phyloP scores from a whole-genome alignment of 2,797 vertebrate genomes.

The Lutjanus argentimaculatus region DNA sequence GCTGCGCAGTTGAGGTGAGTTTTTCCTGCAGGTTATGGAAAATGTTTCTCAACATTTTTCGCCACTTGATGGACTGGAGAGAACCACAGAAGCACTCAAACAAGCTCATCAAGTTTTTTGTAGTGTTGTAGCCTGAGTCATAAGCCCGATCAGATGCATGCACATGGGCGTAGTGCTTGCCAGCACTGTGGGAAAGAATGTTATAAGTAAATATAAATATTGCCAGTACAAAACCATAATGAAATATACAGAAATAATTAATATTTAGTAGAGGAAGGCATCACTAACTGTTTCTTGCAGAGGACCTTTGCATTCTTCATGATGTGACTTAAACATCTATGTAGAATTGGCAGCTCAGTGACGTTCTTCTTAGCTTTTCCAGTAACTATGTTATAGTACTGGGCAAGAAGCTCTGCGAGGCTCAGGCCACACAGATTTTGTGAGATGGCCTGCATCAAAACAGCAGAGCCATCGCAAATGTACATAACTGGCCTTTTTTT shows the following conservation, averaged over 20 bases:
- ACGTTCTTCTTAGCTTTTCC: background rate
- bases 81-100: too few relatives aligned
- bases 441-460: background rate
- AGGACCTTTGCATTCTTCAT: background rate
- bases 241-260: background rate
- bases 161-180: too few relatives aligned
- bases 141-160: too few relatives aligned
- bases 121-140: too few relatives aligned
- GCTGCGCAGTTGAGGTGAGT: too few relatives aligned
- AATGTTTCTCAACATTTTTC: too few relatives aligned
- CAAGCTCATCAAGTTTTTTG: too few relatives aligned
- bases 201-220: background rate
- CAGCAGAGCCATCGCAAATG: background rate
- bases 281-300: background rate
- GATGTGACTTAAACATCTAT: background rate
- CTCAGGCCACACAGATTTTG: background rate
- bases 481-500: background rate
- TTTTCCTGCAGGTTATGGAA: too few relatives aligned
- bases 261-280: background rate
- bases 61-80: too few relatives aligned
- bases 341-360: background rate
- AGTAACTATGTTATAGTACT: background rate
- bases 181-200: too few relatives aligned
- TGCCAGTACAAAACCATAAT: background rate
- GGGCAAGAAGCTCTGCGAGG: background rate